phyloP scores from a whole-genome alignment of 2,888 invertebrate species.

The Apamea crenata region DNA sequence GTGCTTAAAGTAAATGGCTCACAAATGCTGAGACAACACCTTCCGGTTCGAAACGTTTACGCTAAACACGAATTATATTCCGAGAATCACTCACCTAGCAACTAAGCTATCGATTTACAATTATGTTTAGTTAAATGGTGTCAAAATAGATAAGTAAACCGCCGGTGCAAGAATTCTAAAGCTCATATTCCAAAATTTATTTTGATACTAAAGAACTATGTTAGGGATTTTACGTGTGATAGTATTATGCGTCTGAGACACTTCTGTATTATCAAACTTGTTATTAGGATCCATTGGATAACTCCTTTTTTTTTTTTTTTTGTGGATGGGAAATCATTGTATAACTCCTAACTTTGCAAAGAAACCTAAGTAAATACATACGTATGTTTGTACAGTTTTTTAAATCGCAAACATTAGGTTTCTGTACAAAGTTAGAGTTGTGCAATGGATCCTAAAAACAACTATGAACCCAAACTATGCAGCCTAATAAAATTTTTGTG shows the following conservation, averaged over 20 bases:
- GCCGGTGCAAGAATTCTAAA: background rate
- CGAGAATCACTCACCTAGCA: slow-evolving; percentile 18
- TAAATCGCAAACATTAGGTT: background rate
- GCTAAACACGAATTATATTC: slow-evolving; percentile 37
- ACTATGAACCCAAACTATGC: background rate
- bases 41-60: slow-evolving; percentile 68
- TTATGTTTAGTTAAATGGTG: background rate
- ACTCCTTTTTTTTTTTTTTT: too few relatives aligned
- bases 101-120: slow-evolving; percentile 9
- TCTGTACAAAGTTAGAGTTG: too few relatives aligned
- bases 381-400: background rate
- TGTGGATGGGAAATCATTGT: too few relatives aligned
- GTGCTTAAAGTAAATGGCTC: slow-evolving; percentile 74
- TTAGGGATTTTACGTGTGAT: background rate
- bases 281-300: background rate
- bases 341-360: background rate
- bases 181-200: background rate
- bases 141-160: background rate
- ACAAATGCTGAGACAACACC: slow-evolving; percentile 74
- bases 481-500: background rate
- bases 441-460: background rate
- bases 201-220: background rate
- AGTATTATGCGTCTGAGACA: background rate
- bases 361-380: background rate
- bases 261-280: background rate